phyloP scores from a whole-genome alignment of 2,888 invertebrate genomes.

The Mayetiola destructor region DNA sequence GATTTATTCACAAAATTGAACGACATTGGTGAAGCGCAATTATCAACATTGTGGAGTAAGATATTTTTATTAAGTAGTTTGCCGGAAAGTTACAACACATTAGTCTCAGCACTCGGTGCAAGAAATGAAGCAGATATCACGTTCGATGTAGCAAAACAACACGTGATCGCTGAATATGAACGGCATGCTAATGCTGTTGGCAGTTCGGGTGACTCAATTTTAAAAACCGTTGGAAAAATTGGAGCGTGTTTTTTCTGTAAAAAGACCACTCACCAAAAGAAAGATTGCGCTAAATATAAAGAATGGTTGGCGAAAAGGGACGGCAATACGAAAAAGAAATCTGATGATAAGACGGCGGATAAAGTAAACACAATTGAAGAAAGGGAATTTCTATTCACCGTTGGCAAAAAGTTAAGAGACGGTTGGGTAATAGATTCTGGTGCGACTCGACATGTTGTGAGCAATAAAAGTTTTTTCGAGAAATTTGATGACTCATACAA shows the following conservation, averaged over 20 bases:
- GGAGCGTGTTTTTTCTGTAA: conserved; percentile 19
- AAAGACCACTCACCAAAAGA: conserved; percentile 16
- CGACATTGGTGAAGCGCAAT: conserved; percentile 15
- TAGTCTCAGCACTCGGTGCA: conserved; percentile 18
- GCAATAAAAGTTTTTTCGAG: conserved; percentile 17
- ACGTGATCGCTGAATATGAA: conserved; percentile 17
- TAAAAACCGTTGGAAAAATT: neutral
- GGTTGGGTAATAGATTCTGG: conserved; percentile 20
- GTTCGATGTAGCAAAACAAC: conserved; percentile 11
- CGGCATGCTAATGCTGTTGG: conserved; percentile 12
- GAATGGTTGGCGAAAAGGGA: conserved; percentile 13
- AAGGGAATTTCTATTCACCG: conserved; percentile 15
- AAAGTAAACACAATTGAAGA: conserved; percentile 15
- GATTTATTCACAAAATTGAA: conserved; percentile 16
- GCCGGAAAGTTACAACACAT: conserved; percentile 18
- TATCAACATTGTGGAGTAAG: conserved; percentile 15
- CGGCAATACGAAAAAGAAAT: neutral
- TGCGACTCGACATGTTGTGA: conserved; percentile 19
- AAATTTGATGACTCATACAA: conserved; percentile 17
- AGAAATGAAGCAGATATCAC: conserved; percentile 16
- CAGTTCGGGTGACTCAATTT: neutral
- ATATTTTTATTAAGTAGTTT: conserved; percentile 16
- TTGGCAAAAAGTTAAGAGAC: neutral
- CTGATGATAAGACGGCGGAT: neutral
- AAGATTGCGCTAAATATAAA: conserved; percentile 17